These are phyloP conservation scores for Flexamia atlantica DNA, from an alignment of 2,888 invertebrate genomes.

Conservation along the genomic window DNA sequence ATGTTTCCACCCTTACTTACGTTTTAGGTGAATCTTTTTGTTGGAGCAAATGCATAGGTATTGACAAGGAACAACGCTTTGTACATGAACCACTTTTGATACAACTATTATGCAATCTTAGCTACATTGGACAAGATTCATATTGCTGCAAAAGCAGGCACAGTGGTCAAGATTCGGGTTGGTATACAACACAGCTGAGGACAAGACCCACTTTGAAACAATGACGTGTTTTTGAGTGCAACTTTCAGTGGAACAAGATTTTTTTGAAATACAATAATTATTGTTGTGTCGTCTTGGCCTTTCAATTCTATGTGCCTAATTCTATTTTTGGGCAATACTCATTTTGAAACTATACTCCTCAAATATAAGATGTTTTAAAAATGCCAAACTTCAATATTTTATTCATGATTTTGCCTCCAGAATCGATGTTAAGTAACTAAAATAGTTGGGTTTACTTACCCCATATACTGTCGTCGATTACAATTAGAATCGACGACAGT, in stretches of 20 bases:
- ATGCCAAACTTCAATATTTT: too few relatives aligned
- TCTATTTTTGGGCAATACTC: neutral
- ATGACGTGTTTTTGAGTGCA: neutral
- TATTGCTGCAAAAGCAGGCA: slow-evolving; percentile 14
- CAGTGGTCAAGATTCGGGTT: slow-evolving; percentile 29
- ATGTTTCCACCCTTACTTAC: too few relatives aligned
- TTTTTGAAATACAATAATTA: neutral
- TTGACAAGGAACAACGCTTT: slow-evolving; percentile 1
- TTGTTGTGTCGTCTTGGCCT: slow-evolving; percentile 2
- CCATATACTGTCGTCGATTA: too few relatives aligned
- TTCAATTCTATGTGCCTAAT: neutral
- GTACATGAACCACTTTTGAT: neutral
- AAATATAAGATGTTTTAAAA: too few relatives aligned
- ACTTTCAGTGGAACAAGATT: neutral
- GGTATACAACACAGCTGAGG: slow-evolving; percentile 9
- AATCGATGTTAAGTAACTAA: too few relatives aligned
- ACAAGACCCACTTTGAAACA: slow-evolving; percentile 23
- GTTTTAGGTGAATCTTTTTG: too few relatives aligned
- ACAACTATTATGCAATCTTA: slow-evolving; percentile 1
- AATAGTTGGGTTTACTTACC: too few relatives aligned
- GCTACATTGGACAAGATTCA: slow-evolving; percentile 8
- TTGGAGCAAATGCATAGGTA: too few relatives aligned
- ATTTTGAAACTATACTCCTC: slow-evolving; percentile 40
- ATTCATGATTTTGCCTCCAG: too few relatives aligned
- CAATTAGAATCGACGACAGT: too few relatives aligned